Evolutionary conservation across 2,888 invertebrate genomes (phyloP).

Genomic region (Drosophila meridionalis): DNA sequence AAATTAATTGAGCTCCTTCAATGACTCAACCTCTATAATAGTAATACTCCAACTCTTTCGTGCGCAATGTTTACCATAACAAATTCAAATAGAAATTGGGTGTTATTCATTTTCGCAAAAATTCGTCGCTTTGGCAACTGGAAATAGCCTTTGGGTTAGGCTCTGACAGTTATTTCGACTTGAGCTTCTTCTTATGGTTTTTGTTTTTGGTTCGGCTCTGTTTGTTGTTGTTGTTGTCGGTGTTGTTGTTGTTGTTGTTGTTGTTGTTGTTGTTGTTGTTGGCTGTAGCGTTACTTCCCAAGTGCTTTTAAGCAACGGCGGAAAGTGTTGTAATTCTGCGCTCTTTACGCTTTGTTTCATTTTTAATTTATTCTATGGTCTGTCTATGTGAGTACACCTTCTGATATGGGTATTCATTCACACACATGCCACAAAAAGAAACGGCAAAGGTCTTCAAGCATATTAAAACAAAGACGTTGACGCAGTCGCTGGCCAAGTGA

Average conservation of each 20-base stretch:
- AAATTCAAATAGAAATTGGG: slow-evolving; percentile 18
- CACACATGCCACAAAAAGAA: slow-evolving; percentile 56
- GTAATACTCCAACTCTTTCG: background rate
- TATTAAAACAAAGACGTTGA: slow-evolving; percentile 69
- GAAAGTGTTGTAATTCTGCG: slow-evolving; percentile 77
- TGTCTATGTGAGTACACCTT: slow-evolving; percentile 61
- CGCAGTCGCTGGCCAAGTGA: slow-evolving; percentile 73
- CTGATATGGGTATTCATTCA: slow-evolving; percentile 50
- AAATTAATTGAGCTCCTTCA: background rate
- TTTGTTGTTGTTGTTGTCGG: slow-evolving; percentile 1
- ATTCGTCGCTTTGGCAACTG: background rate
- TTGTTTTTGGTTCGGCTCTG: background rate
- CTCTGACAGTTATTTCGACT: slow-evolving; percentile 17
- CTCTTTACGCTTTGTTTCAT: slow-evolving; percentile 81
- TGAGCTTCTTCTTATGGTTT: slow-evolving; percentile 26
- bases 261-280: slow-evolving; percentile 7
- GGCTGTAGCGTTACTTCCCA: slow-evolving; percentile 49
- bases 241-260: slow-evolving; percentile 3
- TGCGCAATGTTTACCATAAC: slow-evolving; percentile 11
- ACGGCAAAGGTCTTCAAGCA: slow-evolving; percentile 71
- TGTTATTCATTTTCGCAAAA: slow-evolving; percentile 30
- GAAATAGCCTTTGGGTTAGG: background rate
- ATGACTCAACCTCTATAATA: background rate
- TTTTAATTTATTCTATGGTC: slow-evolving; percentile 80
- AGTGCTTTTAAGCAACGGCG: slow-evolving; percentile 74